Evolutionary conservation across 37 sponge, comb jelly and placozoan genomes (phyloP).

Genomic region (Dysidea cf. avara): DNA sequence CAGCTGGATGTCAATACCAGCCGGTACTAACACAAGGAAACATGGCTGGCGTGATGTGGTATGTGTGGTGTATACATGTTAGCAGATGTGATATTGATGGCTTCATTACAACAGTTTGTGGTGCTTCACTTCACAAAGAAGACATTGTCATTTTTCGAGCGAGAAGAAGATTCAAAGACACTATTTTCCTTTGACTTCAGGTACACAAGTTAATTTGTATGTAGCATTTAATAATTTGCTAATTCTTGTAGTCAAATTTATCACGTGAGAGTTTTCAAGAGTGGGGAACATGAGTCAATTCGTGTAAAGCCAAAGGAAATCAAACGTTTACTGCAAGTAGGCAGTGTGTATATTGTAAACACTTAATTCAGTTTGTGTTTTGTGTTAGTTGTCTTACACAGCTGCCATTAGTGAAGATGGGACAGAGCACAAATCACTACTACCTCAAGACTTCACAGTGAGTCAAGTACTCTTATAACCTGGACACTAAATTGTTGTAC

Average conservation of each 20-base stretch:
- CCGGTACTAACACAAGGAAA: conserved; percentile 61
- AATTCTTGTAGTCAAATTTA: conserved; percentile 53
- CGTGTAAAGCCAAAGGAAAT: conserved; percentile 65
- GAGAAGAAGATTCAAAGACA: conserved; percentile 52
- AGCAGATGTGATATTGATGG: neutral
- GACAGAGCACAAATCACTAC: neutral
- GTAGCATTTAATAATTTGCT: neutral
- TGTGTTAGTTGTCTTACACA: conserved; percentile 23
- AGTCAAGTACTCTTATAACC: too few relatives aligned
- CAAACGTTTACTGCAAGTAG: conserved; percentile 49
- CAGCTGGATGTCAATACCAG: conserved; percentile 54
- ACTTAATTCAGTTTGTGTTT: neutral
- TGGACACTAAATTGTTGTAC: too few relatives aligned
- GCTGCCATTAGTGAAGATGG: neutral
- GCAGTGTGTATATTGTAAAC: neutral
- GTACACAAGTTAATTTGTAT: neutral
- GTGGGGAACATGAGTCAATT: conserved; percentile 69
- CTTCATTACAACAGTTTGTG: conserved; percentile 52
- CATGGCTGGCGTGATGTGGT: conserved; percentile 84
- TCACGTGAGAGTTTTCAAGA: conserved; percentile 45
- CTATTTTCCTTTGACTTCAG: conserved; percentile 50
- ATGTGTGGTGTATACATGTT: conserved; percentile 8
- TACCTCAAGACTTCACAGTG: neutral
- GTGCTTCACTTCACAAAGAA: conserved; percentile 60
- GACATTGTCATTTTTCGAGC: conserved; percentile 50